Percentiles rank a stretch among this genome's conserved stretches.
phyloP scores from a whole-genome alignment of 2,888 invertebrate species.

The Pasiphila rectangulata region DNA sequence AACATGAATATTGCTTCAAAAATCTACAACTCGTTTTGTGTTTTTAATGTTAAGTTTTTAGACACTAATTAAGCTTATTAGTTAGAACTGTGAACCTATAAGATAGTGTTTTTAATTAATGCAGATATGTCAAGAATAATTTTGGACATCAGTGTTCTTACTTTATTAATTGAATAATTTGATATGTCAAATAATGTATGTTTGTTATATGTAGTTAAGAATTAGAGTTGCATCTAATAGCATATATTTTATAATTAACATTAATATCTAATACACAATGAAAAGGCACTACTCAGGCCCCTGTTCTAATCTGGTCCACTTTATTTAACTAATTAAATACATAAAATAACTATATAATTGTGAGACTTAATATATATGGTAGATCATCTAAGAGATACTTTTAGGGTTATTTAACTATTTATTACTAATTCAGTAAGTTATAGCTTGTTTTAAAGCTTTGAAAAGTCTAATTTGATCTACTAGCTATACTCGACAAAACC shows the following conservation, averaged over 20 bases:
- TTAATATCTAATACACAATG: slow-evolving; percentile 44
- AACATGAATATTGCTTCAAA: background rate
- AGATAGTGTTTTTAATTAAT: background rate
- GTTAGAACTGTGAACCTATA: background rate
- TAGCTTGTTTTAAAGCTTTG: slow-evolving; percentile 3
- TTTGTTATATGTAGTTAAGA: slow-evolving; percentile 34
- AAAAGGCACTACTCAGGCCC: slow-evolving; percentile 79
- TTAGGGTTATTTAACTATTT: background rate
- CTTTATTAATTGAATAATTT: slow-evolving; percentile 9
- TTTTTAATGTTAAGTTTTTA: slow-evolving; percentile 21
- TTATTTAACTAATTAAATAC: slow-evolving; percentile 39
- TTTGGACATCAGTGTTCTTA: slow-evolving; percentile 5
- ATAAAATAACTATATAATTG: slow-evolving; percentile 13
- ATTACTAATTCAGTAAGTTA: slow-evolving; percentile 5
- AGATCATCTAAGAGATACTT: slow-evolving; percentile 17
- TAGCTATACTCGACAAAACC: background rate
- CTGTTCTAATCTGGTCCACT: slow-evolving; percentile 74
- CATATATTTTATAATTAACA: slow-evolving; percentile 19
- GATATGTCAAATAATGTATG: background rate
- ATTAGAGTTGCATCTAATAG: slow-evolving; percentile 49
- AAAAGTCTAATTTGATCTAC: slow-evolving; percentile 12
- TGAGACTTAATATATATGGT: slow-evolving; percentile 26
- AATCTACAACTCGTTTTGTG: slow-evolving; percentile 5
- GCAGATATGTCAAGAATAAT: slow-evolving; percentile 14
- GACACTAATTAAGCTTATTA: slow-evolving; percentile 37